Evolutionary conservation across 2,888 invertebrate genomes (phyloP).

Genomic region (Hyppa rectilinea): DNA sequence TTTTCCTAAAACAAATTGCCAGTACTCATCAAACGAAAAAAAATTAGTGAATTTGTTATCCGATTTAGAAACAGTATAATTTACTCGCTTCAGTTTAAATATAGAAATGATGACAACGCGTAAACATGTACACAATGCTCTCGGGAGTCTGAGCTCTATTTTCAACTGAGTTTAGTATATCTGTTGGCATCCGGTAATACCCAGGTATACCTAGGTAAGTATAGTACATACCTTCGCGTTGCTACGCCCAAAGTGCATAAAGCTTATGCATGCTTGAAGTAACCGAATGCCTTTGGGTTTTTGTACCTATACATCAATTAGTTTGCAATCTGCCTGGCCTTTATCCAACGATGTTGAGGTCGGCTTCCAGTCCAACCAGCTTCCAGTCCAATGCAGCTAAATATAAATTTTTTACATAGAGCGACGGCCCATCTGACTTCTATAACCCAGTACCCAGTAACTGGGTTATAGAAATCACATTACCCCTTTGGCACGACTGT

Average conservation of each 20-base stretch:
- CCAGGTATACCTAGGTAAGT: conserved; percentile 3
- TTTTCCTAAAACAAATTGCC: not conserved
- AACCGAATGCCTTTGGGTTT: too few relatives aligned
- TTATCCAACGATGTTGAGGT: too few relatives aligned
- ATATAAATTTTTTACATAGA: too few relatives aligned
- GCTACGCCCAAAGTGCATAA: not conserved
- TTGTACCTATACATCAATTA: too few relatives aligned
- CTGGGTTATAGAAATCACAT: too few relatives aligned
- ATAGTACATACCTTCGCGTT: conserved; percentile 9
- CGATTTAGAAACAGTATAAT: not conserved
- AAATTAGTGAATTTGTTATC: not conserved
- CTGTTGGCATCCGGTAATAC: conserved; percentile 17
- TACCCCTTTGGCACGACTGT: too few relatives aligned
- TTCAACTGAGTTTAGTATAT: conserved; percentile 24
- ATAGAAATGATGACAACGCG: conserved; percentile 27
- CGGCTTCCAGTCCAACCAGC: too few relatives aligned
- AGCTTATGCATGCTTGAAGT: too few relatives aligned
- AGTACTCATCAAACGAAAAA: not conserved
- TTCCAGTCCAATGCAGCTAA: too few relatives aligned
- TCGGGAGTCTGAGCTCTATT: conserved; percentile 29
- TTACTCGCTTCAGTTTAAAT: conserved; percentile 1
- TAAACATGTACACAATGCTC: conserved; percentile 26
- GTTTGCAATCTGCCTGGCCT: too few relatives aligned
- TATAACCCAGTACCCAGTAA: too few relatives aligned
- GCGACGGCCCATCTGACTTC: too few relatives aligned